A percentile compares a stretch with the other conserved stretches of the same genome.
These are phyloP conservation scores for Temnothorax curvispinosus DNA, from an alignment of 1,140 invertebrate species.

Conservation along the genomic window DNA sequence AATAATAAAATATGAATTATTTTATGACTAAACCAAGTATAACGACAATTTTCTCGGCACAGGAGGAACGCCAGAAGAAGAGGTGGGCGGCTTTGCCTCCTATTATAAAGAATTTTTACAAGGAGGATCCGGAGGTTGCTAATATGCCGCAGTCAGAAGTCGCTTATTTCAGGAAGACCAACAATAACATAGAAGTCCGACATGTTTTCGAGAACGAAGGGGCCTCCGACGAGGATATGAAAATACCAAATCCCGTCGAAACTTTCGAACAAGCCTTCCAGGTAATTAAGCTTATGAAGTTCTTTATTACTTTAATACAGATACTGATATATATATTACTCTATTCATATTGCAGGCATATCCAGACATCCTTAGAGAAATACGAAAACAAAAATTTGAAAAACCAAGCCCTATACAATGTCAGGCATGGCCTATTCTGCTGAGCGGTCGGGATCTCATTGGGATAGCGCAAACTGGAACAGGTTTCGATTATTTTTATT, in stretches of 20 bases:
- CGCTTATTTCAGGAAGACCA: constrained; percentile 86
- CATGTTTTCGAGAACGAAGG: constrained; percentile 84
- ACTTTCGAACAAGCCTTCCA: constrained; percentile 94
- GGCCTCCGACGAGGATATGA: constrained; percentile 72
- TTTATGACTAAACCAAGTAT: neutral
- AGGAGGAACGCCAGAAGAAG: constrained; percentile 86
- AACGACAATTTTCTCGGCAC: constrained; percentile 71
- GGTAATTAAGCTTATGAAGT: constrained; percentile 59
- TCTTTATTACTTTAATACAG: constrained; percentile 2
- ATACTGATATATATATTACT: constrained; percentile 5
- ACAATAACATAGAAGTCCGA: constrained; percentile 91
- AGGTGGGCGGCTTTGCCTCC: constrained; percentile 88
- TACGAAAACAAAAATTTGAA: constrained; percentile 92
- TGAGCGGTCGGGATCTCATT: constrained; percentile 95
- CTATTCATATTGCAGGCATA: constrained; percentile 85
- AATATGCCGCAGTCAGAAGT: constrained; percentile 89
- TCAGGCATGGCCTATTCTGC: constrained; percentile 95
- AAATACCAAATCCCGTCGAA: constrained; percentile 93
- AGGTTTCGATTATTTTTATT: constrained; percentile 86
- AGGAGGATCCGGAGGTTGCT: constrained; percentile 90
- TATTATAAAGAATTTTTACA: constrained; percentile 94
- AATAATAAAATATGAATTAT: neutral
- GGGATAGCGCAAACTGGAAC: constrained; percentile 98
- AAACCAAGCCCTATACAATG: constrained; percentile 96
- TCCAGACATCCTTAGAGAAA: constrained; percentile 93